Evolutionary conservation across 2,888 invertebrate genomes (phyloP), one percentile per base, ranked within the genome.

Genomic region (Blera fallax): DNA sequence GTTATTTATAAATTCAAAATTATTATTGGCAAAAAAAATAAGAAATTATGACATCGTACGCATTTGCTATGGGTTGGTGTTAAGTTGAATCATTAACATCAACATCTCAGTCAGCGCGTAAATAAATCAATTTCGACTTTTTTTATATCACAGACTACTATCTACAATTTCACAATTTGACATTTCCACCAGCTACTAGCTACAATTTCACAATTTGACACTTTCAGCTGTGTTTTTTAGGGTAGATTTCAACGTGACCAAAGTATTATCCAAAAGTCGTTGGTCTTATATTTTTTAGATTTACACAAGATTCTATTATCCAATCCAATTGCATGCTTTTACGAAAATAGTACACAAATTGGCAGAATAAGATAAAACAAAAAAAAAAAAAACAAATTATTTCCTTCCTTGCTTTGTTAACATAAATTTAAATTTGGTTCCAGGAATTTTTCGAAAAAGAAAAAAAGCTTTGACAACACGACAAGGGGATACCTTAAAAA

Each of bases 1-100:
- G 21, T 58, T 58, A 58, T 34, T 65, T 67, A 40, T 52, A 67
- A 54, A 67, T 52, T 40, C 18, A 52, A 52, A 67, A 48, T 64
- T 32, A n/a, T n/a, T 34, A 32, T 32, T 48, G 18, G n/a, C n/a
- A 16, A 60, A n/a, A 27, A 10, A 24, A 16, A 60, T 7, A 27
- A 10, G 14, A 60, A 45, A 64, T 34, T 52, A 37, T 67, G 16
- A 14, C 27, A 52, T 11, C 37, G 52, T 16, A 7, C 29, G 62
- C 37, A 14, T 40, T 60, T 60, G 1, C 40, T 40, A n/a, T 24
- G 8, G 8, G 37, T 34, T 65, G 16, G 50, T 24, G 18, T 65
- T 48, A 18, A 21, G n/a, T 34, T 48, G 4, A 32, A 14, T 29
- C 7, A 56, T 56, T 69, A 37, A 37, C 11, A 37, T 8, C 10